Conservation (phyloP, 2,797 vertebrate species). For the Euthynnus affinis region DNA sequence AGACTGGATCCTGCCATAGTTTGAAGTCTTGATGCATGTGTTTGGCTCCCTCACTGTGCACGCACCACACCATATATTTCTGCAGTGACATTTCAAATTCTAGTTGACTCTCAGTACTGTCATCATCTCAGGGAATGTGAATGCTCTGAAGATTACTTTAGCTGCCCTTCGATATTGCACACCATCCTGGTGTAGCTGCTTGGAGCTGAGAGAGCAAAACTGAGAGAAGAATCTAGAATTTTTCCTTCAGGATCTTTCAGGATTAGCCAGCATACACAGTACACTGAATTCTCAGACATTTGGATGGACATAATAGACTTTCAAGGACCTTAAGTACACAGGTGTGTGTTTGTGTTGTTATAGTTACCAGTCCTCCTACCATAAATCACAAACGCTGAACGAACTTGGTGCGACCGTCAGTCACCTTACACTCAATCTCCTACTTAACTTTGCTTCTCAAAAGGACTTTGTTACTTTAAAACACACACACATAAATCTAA, state of each 20-base stretch:
- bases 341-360: conserved; percentile 27
- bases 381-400: conserved; percentile 58
- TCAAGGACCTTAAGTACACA: conserved; percentile 11
- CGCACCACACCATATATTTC: conserved; percentile 5
- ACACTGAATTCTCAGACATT: background rate
- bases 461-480: conserved; percentile 61
- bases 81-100: conserved; percentile 24
- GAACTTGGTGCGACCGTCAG: conserved; percentile 32
- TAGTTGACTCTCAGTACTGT: conserved; percentile 14
- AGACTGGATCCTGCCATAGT: background rate
- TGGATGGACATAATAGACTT: conserved; percentile 1
- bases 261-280: conserved; percentile 11
- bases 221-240: conserved; percentile 10
- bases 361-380: background rate
- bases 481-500: conserved; percentile 43
- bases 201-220: conserved; percentile 12
- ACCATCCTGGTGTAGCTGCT: background rate
- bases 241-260: conserved; percentile 27
- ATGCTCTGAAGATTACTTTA: background rate
- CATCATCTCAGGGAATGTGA: conserved; percentile 24
- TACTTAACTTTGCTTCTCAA: conserved; percentile 44
- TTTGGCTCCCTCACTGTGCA: background rate
- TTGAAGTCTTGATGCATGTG: background rate
- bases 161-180: conserved; percentile 3
- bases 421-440: conserved; percentile 25